Evolutionary conservation across 2,888 invertebrate genomes (phyloP).

Genomic region (Willowsia nigromaculata): DNA sequence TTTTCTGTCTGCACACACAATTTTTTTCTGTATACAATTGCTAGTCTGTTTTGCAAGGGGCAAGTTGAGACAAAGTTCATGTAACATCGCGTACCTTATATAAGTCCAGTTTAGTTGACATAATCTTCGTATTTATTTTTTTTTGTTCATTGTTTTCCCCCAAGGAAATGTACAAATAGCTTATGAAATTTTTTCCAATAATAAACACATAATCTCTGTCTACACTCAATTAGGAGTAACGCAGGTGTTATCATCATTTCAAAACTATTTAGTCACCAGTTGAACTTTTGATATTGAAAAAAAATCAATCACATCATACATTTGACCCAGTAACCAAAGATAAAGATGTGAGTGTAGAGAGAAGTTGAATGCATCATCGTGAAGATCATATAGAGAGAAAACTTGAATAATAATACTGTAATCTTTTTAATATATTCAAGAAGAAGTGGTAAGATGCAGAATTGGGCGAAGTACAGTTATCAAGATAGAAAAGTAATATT

Average conservation of each 20-base stretch:
- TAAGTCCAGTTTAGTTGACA: background rate
- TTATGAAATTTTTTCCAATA: constrained; percentile 9
- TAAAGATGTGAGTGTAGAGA: constrained; percentile 11
- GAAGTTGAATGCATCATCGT: background rate
- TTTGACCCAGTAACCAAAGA: constrained; percentile 67
- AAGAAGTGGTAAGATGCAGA: constrained; percentile 9
- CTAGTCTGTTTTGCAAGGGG: background rate
- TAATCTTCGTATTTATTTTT: background rate
- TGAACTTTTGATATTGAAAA: background rate
- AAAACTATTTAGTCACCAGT: background rate
- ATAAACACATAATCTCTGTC: background rate
- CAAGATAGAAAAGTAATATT: constrained; percentile 59
- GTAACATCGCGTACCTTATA: background rate
- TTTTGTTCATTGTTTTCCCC: background rate
- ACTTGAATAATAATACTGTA: constrained; percentile 31
- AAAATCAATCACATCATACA: constrained; percentile 18
- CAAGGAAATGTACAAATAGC: constrained; percentile 21
- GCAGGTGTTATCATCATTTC: background rate
- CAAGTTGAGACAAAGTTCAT: background rate
- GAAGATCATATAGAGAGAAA: background rate
- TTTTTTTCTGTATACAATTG: background rate
- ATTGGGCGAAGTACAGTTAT: constrained; percentile 72
- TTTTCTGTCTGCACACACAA: too few relatives aligned
- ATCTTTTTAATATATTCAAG: background rate
- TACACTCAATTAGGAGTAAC: background rate